phyloP scores from a whole-genome alignment of 1,140 invertebrate genomes.

The Zaprionus tsacasi region DNA sequence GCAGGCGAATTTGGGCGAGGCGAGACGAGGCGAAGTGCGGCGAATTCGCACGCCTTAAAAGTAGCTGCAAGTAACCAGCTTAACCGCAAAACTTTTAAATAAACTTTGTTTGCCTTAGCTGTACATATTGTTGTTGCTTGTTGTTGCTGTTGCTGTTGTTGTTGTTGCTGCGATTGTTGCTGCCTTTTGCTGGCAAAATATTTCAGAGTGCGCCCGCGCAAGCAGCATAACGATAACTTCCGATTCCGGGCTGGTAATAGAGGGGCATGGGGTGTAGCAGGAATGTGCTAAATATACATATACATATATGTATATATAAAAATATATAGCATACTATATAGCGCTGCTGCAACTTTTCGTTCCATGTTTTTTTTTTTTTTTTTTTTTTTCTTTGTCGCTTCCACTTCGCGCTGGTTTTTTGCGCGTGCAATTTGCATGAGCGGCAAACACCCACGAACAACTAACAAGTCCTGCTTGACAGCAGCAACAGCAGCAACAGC shows the following conservation, averaged over 20 bases:
- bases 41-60: slow-evolving; percentile 42
- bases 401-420: slow-evolving; percentile 24
- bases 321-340: slow-evolving; percentile 34
- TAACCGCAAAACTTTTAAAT: slow-evolving; percentile 80
- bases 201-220: slow-evolving; percentile 63
- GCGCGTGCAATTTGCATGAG: slow-evolving; percentile 79
- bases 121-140: slow-evolving; percentile 29
- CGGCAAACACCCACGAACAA: slow-evolving; percentile 80
- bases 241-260: slow-evolving; percentile 58
- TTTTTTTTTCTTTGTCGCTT: slow-evolving; percentile 32
- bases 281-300: slow-evolving; percentile 49
- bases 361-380: slow-evolving; percentile 41
- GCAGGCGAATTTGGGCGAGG: not conserved
- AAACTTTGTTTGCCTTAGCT: slow-evolving; percentile 66
- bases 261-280: slow-evolving; percentile 16
- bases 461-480: slow-evolving; percentile 70
- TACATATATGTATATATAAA: slow-evolving; percentile 66
- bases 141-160: slow-evolving; percentile 17
- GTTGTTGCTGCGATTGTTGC: slow-evolving; percentile 45
- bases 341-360: slow-evolving; percentile 65
- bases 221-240: slow-evolving; percentile 81
- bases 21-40: not conserved
- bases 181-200: slow-evolving; percentile 56
- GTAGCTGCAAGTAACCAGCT: slow-evolving; percentile 80
- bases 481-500: slow-evolving; percentile 31